Base-by-base conservation (phyloP, 2,113 vertebrate species). In the Morone saxatilis region DNA sequence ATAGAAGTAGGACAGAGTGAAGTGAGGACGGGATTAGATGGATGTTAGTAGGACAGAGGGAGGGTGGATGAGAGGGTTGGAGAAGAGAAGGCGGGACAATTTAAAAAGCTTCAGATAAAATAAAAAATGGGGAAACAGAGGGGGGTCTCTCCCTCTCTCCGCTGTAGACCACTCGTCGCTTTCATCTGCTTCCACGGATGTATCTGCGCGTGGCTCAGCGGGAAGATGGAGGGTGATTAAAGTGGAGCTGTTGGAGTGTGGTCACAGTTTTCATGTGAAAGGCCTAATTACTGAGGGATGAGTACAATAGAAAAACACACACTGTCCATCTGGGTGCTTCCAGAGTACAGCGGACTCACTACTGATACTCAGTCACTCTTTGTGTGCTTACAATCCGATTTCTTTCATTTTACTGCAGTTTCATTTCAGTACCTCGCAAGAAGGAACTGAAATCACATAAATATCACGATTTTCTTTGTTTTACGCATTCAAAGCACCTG, bases 141-240 rank as follows among this genome's bases (percentile, higher is more conserved):
- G 25, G 66, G 67, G 20, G 47, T 81, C 48, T 51, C 19, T 41
- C 16, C 60, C 45, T 40, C 16, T 84, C 67, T 71, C 31, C 31
- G 78, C 66, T 78, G 71, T 43, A 22, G 80, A 78, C 57, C 38
- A 10, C 43, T 60, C 59, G 0, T 7, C 61, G 16, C 88, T 93
- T 87, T 91, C 31, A 92, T 94, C 78, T 85, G 57, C 76, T 66
- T 83, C 86, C 81, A 83, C 13, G 63, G 41, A 69, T 76, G 76
- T 84, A 25, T 87, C 61, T 72, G 75, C 54, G 76, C 77, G 71
- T 31, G 67, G 70, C 77, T 78, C 86, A 87, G 90, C 72, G 9
- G 84, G 88, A 86, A 69, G 57, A 76, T 85, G 80, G 85, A 80
- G 56, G 54, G 45, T 25, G 84, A 88, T 89, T 78, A 81, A 81